A percentile compares a stretch with the other conserved stretches of the same genome.
phyloP scores from a whole-genome alignment of 1,140 invertebrate species.

The Akabosia matsudoensis region DNA sequence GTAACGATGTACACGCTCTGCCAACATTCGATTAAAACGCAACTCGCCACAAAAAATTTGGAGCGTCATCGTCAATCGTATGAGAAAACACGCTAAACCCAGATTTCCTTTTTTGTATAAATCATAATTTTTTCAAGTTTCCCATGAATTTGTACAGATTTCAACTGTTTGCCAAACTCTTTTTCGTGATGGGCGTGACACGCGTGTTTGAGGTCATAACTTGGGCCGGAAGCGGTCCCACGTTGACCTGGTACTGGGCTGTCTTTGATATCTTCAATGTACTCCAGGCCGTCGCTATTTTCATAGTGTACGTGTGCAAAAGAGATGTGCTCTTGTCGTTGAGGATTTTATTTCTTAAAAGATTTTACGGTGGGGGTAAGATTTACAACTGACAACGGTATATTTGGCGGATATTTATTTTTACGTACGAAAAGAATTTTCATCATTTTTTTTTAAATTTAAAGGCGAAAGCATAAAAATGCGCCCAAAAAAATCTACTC shows the following conservation, averaged over 20 bases:
- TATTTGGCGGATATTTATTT: no score
- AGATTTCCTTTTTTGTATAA: not conserved
- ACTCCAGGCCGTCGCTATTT: conserved; percentile 38
- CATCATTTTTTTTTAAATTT: no score
- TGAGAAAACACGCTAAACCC: not conserved
- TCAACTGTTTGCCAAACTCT: conserved; percentile 33
- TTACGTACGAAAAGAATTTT: no score
- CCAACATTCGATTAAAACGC: conserved; percentile 3
- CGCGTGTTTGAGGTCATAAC: conserved; percentile 39
- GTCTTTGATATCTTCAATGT: conserved; percentile 39
- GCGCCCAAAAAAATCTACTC: no score
- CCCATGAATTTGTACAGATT: conserved; percentile 10
- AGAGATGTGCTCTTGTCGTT: conserved; percentile 25
- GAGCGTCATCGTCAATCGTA: conserved; percentile 22
- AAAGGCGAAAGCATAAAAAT: no score
- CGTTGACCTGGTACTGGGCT: conserved; percentile 35
- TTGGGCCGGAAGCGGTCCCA: not conserved
- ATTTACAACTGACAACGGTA: no score
- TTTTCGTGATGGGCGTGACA: conserved; percentile 39
- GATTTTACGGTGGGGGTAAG: not conserved
- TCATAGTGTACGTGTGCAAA: conserved; percentile 43
- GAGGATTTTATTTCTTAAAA: not conserved
- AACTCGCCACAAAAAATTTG: not conserved
- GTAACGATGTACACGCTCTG: conserved; percentile 34
- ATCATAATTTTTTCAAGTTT: not conserved